phyloP scores from a whole-genome alignment of 2,113 vertebrate genomes.

The Zeus faber region DNA sequence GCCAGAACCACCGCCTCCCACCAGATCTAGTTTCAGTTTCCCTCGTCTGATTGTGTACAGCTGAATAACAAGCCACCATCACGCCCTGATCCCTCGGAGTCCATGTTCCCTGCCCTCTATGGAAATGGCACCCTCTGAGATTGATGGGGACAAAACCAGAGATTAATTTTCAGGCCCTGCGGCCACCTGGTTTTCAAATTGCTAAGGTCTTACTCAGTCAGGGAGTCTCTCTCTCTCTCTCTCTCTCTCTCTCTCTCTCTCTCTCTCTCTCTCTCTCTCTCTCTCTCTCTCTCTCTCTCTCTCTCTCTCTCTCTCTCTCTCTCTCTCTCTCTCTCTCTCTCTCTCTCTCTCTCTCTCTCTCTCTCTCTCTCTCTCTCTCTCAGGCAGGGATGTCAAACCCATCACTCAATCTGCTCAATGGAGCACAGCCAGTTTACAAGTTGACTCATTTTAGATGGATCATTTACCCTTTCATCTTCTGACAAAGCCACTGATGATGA shows the following conservation, averaged over 20 bases:
- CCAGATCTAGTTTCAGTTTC: constrained; percentile 4
- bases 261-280: neutral
- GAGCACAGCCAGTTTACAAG: constrained; percentile 63
- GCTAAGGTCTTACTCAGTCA: constrained; percentile 30
- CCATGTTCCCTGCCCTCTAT: constrained; percentile 25
- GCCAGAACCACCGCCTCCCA: constrained; percentile 6
- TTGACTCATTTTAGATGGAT: constrained; percentile 65
- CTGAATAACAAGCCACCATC: constrained; percentile 33
- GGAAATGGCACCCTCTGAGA: constrained; percentile 44
- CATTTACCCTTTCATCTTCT: constrained; percentile 65
- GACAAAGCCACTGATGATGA: constrained; percentile 54
- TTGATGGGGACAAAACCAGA: constrained; percentile 38
- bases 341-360: constrained; percentile 33
- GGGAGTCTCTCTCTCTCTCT: constrained; percentile 17
- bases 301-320: neutral
- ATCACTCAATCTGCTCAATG: constrained; percentile 66
- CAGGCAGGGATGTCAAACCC: constrained; percentile 1
- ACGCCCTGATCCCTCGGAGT: constrained; percentile 34
- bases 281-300: neutral
- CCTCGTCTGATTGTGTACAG: constrained; percentile 24
- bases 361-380: constrained; percentile 18
- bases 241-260: constrained; percentile 1
- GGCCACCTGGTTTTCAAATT: constrained; percentile 16
- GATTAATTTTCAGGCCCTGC: constrained; percentile 28
- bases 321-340: constrained; percentile 17